Base-by-base conservation (phyloP, 2,888 invertebrate species). In the Phyllotreta cruciferae region DNA sequence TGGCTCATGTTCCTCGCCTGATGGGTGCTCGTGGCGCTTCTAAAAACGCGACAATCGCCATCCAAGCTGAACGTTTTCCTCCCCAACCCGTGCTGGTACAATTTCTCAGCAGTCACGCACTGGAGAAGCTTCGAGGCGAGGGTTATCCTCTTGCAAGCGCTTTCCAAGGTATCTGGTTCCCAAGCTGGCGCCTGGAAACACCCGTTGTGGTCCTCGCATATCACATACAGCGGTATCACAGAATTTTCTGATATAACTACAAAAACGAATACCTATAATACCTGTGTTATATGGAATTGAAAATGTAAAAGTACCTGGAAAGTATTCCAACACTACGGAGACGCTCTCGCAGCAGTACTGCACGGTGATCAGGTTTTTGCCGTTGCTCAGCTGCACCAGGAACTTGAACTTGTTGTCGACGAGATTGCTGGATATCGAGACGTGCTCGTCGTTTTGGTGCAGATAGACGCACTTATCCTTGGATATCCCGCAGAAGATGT, bases 81-180 rank as follows among this genome's bases (percentile, higher is more conserved):
- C 1, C 87, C 89, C 58, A 91, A 86, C 8, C 90, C 91, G 70
- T 90, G 88, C 78, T 94, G 92, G 69, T 87, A 85, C 24, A 97
- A 81, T 79, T 94, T 96, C 80, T 96, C 94, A 0, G 94, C 94
- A 66, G 92, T 91, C 70, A 96, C 83, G 63, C 90, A 87, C 82
- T 97, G 97, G 65, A 96, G 86, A 55, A 97, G 82, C 75, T 91
- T 88, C 8, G 91, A 86, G 50, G 91, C 91, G 5, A 94, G 81
- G 58, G 87, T 85, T 73, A 97, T 92, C 74, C 92, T 86, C 38
- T 85, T 83, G 71, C 90, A 89, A 11, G 93, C 94, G 79, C 89
- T 89, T 76, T 89, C 86, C 13, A 88, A 83, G 1, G 89, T 87
- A 71, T 82, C 82, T 47, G 82, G 79, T 71, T 82, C 80, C 11